Evolutionary conservation across 2,888 invertebrate species (phyloP).

Genomic region (Drosophila leonis): DNA sequence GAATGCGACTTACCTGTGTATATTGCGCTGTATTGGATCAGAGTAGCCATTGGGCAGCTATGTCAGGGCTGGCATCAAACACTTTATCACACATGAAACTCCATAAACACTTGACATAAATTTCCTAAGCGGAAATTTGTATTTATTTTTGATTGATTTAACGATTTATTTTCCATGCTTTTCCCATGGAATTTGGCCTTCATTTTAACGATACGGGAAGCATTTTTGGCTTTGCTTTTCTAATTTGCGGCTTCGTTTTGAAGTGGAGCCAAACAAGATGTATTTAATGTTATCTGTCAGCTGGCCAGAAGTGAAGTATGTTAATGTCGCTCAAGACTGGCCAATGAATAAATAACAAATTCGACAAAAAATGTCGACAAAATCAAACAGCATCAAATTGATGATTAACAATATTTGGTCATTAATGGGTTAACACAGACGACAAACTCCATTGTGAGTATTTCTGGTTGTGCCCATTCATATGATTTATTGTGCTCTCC

Average conservation of each 20-base stretch:
- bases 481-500: conserved; percentile 57
- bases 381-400: neutral
- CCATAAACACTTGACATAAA: neutral
- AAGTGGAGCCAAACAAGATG: conserved; percentile 5
- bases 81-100: conserved; percentile 15
- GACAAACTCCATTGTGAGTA: conserved; percentile 15
- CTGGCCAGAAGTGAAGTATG: conserved; percentile 16
- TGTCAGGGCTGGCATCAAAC: conserved; percentile 4
- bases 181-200: conserved; percentile 5
- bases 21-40: conserved; percentile 22
- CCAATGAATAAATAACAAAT: conserved; percentile 33
- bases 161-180: conserved; percentile 10
- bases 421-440: conserved; percentile 46
- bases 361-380: conserved; percentile 11
- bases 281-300: conserved; percentile 1
- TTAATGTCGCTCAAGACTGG: conserved; percentile 26
- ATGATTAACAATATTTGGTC: conserved; percentile 7
- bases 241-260: conserved; percentile 1
- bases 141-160: conserved; percentile 4
- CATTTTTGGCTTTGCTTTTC: conserved; percentile 1
- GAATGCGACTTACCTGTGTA: conserved; percentile 28
- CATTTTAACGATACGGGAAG: conserved; percentile 13
- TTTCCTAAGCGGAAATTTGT: conserved; percentile 11
- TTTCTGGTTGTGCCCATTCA: conserved; percentile 48
- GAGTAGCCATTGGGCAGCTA: neutral